Evolutionary conservation across 2,888 invertebrate genomes (phyloP).

Genomic region (Yponomeuta cagnagella): DNA sequence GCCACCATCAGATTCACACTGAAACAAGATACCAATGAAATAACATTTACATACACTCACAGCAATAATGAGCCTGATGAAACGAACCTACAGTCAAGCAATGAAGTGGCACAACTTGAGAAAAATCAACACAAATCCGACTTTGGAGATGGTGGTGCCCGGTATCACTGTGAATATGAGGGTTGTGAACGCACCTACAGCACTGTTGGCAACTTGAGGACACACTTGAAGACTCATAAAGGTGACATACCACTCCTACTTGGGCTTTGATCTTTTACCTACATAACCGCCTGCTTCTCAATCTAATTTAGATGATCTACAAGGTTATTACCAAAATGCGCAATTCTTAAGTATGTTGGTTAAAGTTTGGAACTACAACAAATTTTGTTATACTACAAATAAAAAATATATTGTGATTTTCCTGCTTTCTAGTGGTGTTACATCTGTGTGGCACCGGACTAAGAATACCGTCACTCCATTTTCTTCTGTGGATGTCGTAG

Average conservation of each 20-base stretch:
- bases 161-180: conserved; percentile 92
- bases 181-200: conserved; percentile 93
- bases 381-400: too few relatives aligned
- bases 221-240: conserved; percentile 97
- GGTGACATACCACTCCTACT: conserved; percentile 69
- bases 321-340: too few relatives aligned
- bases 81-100: neutral
- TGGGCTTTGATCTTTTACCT: conserved; percentile 5
- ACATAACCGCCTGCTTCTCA: neutral
- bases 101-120: conserved; percentile 30
- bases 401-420: too few relatives aligned
- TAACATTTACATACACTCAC: conserved; percentile 8
- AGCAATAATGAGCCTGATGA: conserved; percentile 7
- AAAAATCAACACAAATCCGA: conserved; percentile 52
- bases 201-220: conserved; percentile 94
- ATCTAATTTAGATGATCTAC: too few relatives aligned
- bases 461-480: too few relatives aligned
- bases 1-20: neutral
- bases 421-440: too few relatives aligned
- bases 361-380: too few relatives aligned
- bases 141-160: conserved; percentile 50
- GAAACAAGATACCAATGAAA: conserved; percentile 7
- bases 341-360: too few relatives aligned
- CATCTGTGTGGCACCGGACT: too few relatives aligned
- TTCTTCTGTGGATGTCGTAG: too few relatives aligned